Base-by-base conservation (phyloP, 2,113 vertebrate genomes). In the Gymnorhina tibicen region DNA sequence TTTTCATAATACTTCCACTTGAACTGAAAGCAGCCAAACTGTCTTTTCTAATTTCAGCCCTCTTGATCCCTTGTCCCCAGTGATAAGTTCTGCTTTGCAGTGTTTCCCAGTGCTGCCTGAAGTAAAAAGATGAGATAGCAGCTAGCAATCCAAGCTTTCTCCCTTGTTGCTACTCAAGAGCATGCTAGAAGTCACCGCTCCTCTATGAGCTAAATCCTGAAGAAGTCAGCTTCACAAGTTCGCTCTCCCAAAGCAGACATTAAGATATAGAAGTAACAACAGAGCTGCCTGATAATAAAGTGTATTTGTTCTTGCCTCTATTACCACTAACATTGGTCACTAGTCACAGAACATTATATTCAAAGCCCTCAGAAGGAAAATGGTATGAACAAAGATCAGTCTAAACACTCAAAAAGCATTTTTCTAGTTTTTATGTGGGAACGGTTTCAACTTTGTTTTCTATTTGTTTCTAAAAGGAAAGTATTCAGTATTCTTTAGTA, bases 31-130 rank as follows among this genome's bases (percentile, higher is more conserved):
- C 82, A 94, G 73, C 46, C 79, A 77, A 91, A 72, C 87, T 90
- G 93, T 93, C 87, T 95, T 76, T 92, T 94, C 91, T 89, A 79
- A 85, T 96, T 93, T 91, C 75, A 93, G 39, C 56, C 64, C 83
- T 59, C 90, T 74, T 58, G 35, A 53, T 73, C 41, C 60, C 56
- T 55, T 64, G 42, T 87, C 62, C 85, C 62, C 6, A 8, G 7
- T 23, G 68, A 11, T 33, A 68, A 94, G n/a, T 60, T 93, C 83
- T 94, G 47, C 87, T 89, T 92, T 85, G 39, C 72, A 78, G 73
- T 87, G 85, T 87, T 91, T 95, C 70, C 76, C n/a, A 59, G 80
- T 62, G 37, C 41, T 84, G 30, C 76, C 78, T 95, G 68, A 72
- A 91, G 63, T 74, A 50, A 85, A 84, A 94, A 91, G 62, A 59